Base-by-base conservation (phyloP, 2,113 vertebrate genomes). In the Vanacampus margaritifer region DNA sequence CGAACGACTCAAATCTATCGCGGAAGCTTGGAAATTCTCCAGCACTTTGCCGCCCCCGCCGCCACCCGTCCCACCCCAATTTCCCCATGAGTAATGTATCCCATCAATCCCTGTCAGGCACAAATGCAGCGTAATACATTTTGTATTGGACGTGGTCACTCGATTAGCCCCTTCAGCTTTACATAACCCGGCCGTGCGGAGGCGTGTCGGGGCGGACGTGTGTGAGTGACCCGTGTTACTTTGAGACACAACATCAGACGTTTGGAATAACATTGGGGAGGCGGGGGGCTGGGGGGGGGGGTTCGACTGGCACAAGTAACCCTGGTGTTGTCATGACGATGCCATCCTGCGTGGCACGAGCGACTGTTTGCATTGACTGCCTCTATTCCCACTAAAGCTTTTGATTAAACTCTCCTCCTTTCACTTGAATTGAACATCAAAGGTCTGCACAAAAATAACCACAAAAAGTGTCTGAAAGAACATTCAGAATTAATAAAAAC, bases 121-220 rank as follows among this genome's bases (percentile, higher is more conserved):
- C 79, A 83, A 86, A 84, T 83, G 81, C 75, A 78, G 70, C 65
- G 82, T 86, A 87, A 88, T 87, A 82, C 80, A 86, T 88, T 90
- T 85, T 83, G 85, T 86, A 89, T 82, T 83, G 87, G 85, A 88
- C 76, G 76, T 81, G 82, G 86, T 89, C 87, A 86, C 80, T 87
- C 75, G 83, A 88, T 89, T 88, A 88, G 89, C 84, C 81, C 71
- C 72, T 78, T 86, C 80, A 85, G 80, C 89, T 89, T 88, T 84
- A 86, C 87, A 85, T 84, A 83, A 84, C 78, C 76, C 73, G 73
- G 83, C 79, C 64, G 73, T 69, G 85, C 81, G 76, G 71, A 74
- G 69, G 81, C 82, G 79, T 78, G 79, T 82, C 76, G 69, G 74
- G 65, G 66, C 74, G 65, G 81, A 85, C 86, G 74, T 70, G 85